Conservation (phyloP, 1,140 invertebrate genomes). For the Drosophila kohkoa region DNA sequence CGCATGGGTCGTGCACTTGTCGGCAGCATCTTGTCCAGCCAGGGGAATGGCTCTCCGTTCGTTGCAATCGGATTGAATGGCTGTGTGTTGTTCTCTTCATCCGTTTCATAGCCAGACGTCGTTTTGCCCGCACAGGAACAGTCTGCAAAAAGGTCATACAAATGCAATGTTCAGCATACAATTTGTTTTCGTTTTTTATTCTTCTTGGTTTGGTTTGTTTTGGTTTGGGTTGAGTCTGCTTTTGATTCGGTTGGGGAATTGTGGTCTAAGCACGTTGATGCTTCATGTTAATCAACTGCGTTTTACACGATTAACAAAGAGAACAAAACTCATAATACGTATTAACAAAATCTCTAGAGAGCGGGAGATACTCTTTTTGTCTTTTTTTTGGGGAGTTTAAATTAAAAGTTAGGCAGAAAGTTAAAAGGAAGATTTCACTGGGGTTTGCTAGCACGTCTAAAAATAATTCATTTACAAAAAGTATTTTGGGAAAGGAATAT, state of each 20-base stretch:
- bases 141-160: slow-evolving; percentile 86
- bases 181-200: neutral
- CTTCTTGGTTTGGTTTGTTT: too few relatives aligned
- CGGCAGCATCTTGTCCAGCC: slow-evolving; percentile 94
- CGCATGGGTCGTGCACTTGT: slow-evolving; percentile 91
- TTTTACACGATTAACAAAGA: slow-evolving; percentile 73
- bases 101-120: slow-evolving; percentile 87
- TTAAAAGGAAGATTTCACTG: slow-evolving; percentile 4
- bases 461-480: neutral
- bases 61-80: slow-evolving; percentile 89
- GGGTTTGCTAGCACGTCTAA: slow-evolving; percentile 55
- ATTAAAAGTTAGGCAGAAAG: slow-evolving; percentile 53
- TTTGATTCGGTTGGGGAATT: slow-evolving; percentile 42
- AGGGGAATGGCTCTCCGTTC: slow-evolving; percentile 94
- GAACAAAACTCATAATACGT: slow-evolving; percentile 14
- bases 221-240: neutral
- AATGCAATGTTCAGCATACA: slow-evolving; percentile 41
- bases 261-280: slow-evolving; percentile 68
- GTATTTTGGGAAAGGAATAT: neutral
- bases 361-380: neutral
- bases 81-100: slow-evolving; percentile 87
- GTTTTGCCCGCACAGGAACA: slow-evolving; percentile 90
- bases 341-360: slow-evolving; percentile 12
- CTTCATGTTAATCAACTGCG: slow-evolving; percentile 66
- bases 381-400: neutral